phyloP scores from a whole-genome alignment of 1,140 invertebrate species.

The Pachypeltis micranthus region DNA sequence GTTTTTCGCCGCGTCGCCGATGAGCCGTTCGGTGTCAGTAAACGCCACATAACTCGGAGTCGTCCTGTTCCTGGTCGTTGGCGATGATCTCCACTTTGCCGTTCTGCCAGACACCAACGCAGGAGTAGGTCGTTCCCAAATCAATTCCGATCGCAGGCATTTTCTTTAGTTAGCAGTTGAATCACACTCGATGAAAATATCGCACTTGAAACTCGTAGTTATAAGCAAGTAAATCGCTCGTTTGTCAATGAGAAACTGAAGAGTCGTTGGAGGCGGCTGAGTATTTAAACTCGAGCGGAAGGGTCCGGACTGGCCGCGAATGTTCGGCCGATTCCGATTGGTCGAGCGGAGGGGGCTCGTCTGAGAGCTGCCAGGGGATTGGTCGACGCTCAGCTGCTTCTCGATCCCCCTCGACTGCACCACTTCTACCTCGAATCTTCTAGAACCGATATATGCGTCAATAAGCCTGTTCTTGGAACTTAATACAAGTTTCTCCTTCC shows the following conservation, averaged over 20 bases:
- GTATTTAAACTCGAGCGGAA: background rate
- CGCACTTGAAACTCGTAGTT: background rate
- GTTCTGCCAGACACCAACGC: conserved; percentile 68
- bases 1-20: conserved; percentile 62
- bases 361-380: too few species aligned
- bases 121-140: conserved; percentile 51
- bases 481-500: too few species aligned
- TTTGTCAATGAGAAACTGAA: background rate
- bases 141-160: conserved; percentile 34
- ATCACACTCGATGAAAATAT: background rate
- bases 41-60: conserved; percentile 87
- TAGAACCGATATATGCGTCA: too few species aligned
- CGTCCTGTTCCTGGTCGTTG: conserved; percentile 87
- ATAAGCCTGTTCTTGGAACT: too few species aligned
- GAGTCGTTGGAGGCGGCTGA: background rate
- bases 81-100: conserved; percentile 87
- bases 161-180: conserved; percentile 26
- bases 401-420: too few species aligned
- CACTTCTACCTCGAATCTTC: too few species aligned
- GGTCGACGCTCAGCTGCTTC: too few species aligned
- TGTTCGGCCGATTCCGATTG: background rate
- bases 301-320: background rate
- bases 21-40: conserved; percentile 53
- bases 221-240: background rate
- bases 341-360: too few species aligned